phyloP scores from a whole-genome alignment of 2,888 invertebrate species.

The Drosophila pseudotakahashii region DNA sequence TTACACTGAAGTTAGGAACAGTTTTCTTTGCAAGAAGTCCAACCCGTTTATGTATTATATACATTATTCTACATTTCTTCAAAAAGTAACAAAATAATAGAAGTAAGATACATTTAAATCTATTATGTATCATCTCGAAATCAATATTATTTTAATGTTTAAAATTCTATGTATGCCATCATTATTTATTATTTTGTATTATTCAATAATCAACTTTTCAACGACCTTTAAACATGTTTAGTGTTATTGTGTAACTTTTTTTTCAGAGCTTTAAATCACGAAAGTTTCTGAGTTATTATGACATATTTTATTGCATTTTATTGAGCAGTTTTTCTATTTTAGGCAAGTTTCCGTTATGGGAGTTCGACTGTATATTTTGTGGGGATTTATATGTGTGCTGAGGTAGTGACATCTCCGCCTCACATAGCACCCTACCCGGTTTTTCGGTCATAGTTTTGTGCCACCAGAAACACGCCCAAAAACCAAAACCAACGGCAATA shows the following conservation, averaged over 20 bases:
- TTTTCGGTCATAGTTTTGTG: slow-evolving; percentile 36
- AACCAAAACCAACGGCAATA: slow-evolving; percentile 24
- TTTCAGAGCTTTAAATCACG: neutral
- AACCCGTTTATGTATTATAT: too few relatives aligned
- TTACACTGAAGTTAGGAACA: neutral
- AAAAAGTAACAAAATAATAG: too few relatives aligned
- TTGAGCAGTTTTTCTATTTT: neutral
- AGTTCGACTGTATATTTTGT: slow-evolving; percentile 26
- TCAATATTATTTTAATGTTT: too few relatives aligned
- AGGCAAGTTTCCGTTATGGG: slow-evolving; percentile 4
- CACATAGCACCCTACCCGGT: slow-evolving; percentile 10
- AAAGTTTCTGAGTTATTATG: slow-evolving; percentile 5
- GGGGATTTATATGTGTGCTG: slow-evolving; percentile 15
- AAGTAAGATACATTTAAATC: too few relatives aligned
- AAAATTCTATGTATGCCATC: too few relatives aligned
- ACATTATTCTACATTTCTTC: too few relatives aligned
- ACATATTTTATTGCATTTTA: slow-evolving; percentile 4
- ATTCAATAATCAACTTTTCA: neutral
- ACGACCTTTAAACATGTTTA: neutral
- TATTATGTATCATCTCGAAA: too few relatives aligned
- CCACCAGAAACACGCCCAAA: slow-evolving; percentile 41
- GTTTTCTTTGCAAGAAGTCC: neutral
- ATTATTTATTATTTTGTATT: too few relatives aligned
- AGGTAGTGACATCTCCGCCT: slow-evolving; percentile 28
- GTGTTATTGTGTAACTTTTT: neutral